These are phyloP conservation scores for Acanthosepion esculentum DNA, from an alignment of 2,888 invertebrate species.

Conservation along the genomic window DNA sequence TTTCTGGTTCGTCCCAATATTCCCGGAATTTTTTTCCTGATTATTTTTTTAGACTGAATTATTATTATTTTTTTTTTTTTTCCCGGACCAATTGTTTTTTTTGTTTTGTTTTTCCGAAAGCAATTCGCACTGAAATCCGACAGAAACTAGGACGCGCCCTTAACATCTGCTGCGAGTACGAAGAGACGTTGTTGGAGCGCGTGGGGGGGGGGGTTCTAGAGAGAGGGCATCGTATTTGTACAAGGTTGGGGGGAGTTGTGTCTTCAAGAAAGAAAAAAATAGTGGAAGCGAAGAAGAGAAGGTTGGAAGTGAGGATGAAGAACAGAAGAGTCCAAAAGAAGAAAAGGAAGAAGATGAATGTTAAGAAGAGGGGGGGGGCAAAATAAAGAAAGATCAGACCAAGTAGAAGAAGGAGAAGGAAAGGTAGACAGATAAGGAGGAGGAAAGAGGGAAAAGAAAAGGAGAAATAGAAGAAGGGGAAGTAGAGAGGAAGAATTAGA, in stretches of 20 bases:
- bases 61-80: background rate
- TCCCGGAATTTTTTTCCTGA: background rate
- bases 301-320: too few relatives aligned
- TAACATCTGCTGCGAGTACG: background rate
- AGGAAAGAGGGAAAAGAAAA: background rate
- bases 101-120: background rate
- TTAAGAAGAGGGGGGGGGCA: background rate
- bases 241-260: background rate
- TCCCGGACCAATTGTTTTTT: background rate
- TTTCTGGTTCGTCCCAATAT: too few relatives aligned
- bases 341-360: background rate
- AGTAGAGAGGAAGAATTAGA: background rate
- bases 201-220: background rate
- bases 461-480: background rate
- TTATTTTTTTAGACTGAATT: background rate
- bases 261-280: background rate
- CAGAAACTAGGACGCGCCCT: background rate
- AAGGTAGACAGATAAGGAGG: too few relatives aligned
- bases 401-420: background rate
- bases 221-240: background rate
- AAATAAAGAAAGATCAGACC: background rate
- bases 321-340: too few relatives aligned
- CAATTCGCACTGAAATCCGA: background rate
- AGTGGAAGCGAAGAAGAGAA: too few relatives aligned
- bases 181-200: accelerated